A percentile compares a stretch with the other conserved stretches of the same genome.
Evolutionary conservation across 2,888 invertebrate species (phyloP).

Genomic region (Rambutsinella grinnellia): DNA sequence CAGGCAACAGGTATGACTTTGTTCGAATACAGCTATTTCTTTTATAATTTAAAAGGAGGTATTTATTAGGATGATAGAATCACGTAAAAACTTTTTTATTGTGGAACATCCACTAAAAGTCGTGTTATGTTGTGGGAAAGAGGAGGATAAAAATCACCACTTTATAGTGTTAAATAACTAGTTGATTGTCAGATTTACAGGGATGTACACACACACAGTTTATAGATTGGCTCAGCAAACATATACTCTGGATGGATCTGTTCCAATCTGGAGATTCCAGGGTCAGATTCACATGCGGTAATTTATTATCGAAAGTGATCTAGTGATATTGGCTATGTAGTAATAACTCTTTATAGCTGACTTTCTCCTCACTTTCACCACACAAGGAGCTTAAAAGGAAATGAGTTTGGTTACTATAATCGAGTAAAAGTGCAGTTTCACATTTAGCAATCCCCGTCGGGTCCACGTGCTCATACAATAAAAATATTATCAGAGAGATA

Average conservation of each 20-base stretch:
- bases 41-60: not conserved
- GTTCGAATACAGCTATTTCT: not conserved
- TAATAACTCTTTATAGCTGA: not conserved
- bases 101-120: not conserved
- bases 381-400: not conserved
- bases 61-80: not conserved
- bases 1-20: constrained; percentile 37
- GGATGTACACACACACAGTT: not conserved
- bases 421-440: not conserved
- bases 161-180: not conserved
- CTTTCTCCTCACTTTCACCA: not conserved
- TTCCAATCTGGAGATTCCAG: not conserved
- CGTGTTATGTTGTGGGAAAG: not conserved
- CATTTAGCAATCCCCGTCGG: constrained; percentile 7
- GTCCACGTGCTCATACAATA: constrained; percentile 15
- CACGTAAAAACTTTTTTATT: not conserved
- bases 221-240: not conserved
- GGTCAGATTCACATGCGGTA: not conserved
- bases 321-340: not conserved
- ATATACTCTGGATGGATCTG: not conserved
- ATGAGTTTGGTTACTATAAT: not conserved
- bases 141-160: not conserved
- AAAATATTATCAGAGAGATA: not conserved
- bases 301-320: not conserved
- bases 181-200: not conserved